A percentile compares a stretch with the other conserved stretches of the same genome.
These are phyloP conservation scores for Catocala sponsa DNA, from an alignment of 2,888 invertebrate genomes.

Conservation along the genomic window DNA sequence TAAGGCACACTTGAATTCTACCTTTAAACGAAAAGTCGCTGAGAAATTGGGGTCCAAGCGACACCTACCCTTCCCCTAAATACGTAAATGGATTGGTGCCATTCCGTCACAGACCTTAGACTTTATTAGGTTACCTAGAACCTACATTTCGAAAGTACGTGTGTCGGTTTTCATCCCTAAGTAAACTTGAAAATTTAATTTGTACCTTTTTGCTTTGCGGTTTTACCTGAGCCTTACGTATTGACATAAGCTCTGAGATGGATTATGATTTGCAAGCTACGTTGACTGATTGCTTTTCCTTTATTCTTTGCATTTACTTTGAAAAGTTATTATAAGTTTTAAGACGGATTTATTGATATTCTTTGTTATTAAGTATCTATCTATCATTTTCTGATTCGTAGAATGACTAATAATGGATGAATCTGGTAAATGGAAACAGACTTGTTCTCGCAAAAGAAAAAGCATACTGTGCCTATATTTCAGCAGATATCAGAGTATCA, in stretches of 20 bases:
- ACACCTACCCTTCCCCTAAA: neutral
- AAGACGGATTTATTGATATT: no score
- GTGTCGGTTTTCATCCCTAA: slow-evolving; percentile 4
- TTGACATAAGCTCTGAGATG: neutral
- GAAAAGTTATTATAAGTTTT: no score
- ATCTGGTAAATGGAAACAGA: no score
- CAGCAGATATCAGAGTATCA: no score
- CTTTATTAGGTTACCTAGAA: slow-evolving; percentile 8
- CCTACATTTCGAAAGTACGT: neutral
- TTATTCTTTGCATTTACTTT: neutral
- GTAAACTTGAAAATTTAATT: slow-evolving; percentile 11
- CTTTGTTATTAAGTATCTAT: no score
- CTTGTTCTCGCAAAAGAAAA: no score
- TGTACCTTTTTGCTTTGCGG: neutral
- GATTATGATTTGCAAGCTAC: neutral
- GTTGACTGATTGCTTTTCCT: neutral
- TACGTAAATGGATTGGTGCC: slow-evolving; percentile 2
- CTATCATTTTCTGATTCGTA: no score
- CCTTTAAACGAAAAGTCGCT: neutral
- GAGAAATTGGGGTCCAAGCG: slow-evolving; percentile 4
- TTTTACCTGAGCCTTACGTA: neutral
- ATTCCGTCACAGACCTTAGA: slow-evolving; percentile 9
- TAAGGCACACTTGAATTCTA: neutral
- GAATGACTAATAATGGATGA: no score
- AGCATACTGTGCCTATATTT: no score